Evolutionary conservation across 2,888 invertebrate genomes (phyloP).

Genomic region (Aricia artaxerxes): DNA sequence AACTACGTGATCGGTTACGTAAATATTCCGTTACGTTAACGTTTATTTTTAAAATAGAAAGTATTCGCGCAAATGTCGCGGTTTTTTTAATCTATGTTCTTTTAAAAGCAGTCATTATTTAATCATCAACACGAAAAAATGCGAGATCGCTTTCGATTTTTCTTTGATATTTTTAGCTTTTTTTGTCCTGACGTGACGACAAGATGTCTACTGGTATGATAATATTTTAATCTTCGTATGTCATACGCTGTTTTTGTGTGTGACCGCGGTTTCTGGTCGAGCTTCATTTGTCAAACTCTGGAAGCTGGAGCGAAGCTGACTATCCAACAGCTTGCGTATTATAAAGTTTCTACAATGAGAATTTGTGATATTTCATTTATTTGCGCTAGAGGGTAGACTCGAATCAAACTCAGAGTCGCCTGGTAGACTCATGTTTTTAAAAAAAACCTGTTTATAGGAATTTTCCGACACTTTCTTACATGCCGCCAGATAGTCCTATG

Average conservation of each 20-base stretch:
- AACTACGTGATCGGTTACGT: slow-evolving; percentile 42
- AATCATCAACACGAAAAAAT: not conserved
- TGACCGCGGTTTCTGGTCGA: not conserved
- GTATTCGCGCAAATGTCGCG: slow-evolving; percentile 29
- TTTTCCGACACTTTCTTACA: too few species aligned
- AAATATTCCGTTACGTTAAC: slow-evolving; percentile 36
- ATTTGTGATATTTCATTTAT: too few species aligned
- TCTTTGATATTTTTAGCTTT: slow-evolving; percentile 12
- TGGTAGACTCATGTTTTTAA: too few species aligned
- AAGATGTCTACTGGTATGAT: not conserved
- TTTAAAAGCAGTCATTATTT: slow-evolving; percentile 12
- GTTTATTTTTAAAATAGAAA: slow-evolving; percentile 35
- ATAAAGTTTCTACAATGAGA: too few species aligned
- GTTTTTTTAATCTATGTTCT: slow-evolving; percentile 7
- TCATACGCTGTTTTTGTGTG: not conserved
- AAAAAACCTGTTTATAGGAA: too few species aligned
- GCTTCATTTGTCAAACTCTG: not conserved
- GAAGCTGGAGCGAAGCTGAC: not conserved
- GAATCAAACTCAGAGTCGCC: too few species aligned
- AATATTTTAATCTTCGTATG: not conserved
- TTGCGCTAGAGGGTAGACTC: too few species aligned
- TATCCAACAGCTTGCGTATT: too few species aligned
- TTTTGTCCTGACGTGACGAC: not conserved
- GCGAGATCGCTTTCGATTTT: not conserved
- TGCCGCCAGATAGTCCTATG: too few species aligned